Evolutionary conservation across 2,888 invertebrate species (phyloP).

Genomic region (Latrodectus hesperus): DNA sequence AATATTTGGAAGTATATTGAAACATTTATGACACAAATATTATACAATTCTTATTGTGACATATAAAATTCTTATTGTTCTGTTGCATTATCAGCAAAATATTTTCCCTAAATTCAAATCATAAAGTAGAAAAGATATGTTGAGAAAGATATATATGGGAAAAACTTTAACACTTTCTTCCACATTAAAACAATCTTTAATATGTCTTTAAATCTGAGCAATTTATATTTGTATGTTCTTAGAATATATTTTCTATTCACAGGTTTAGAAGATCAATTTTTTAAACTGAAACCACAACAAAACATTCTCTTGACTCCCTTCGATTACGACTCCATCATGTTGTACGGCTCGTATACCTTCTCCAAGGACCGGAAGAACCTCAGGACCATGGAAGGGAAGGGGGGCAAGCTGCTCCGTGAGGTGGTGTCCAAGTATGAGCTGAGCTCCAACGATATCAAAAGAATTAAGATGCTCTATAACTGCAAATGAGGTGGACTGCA

Average conservation of each 20-base stretch:
- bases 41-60: no score
- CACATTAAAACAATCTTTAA: no score
- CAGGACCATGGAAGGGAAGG: constrained; percentile 27
- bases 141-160: no score
- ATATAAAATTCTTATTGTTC: no score
- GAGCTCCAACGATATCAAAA: constrained; percentile 27
- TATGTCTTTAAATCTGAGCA: no score
- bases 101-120: no score
- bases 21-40: no score
- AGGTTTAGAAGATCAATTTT: constrained; percentile 42
- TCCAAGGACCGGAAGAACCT: constrained; percentile 73
- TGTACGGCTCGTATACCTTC: constrained; percentile 76
- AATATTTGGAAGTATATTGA: no score
- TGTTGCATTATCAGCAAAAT: no score
- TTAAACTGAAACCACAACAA: constrained; percentile 35
- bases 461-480: constrained; percentile 34
- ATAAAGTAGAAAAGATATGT: no score
- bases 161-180: no score
- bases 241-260: neutral
- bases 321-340: constrained; percentile 76
- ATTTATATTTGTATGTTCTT: no score
- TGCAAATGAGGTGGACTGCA: neutral
- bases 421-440: constrained; percentile 4
- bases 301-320: constrained; percentile 71
- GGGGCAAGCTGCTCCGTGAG: constrained; percentile 3